Evolutionary conservation across 1,140 invertebrate genomes (phyloP), one percentile per base, ranked within the genome.

Genomic region (Heliothis virescens): DNA sequence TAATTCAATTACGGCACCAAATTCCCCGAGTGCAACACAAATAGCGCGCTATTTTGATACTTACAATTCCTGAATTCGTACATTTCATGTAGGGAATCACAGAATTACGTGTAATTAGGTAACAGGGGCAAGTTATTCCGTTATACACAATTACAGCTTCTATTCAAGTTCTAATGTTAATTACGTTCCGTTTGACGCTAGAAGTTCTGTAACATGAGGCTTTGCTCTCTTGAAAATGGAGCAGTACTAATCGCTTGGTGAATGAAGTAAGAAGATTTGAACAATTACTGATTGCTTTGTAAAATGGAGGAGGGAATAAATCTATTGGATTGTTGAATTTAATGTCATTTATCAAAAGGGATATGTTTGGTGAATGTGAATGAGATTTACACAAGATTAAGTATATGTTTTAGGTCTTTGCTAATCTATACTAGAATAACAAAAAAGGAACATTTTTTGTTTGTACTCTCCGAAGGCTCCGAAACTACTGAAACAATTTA

Each of bases 141-240:
- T 47, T 65, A 47, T 47, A 34, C 41, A 47, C 29, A 65, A 65
- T 65, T 65, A 65, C 34, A 10, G 62, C 13, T 65, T 47, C 62
- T 65, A 65, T 65, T 65, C 34, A 65, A 65, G 15, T 65, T 65
- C 41, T 47, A 34, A 65, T 65, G 34, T 18, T 65, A 41, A 65
- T 65, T 65, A 65, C 12, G 34, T 65, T 16, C 34, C 34, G 47
- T 65, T 65, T 65, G 34, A 47, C 34, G 62, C 29, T 11, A 16
- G 34, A 47, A 47, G 7, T 65, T 65, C 26, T 34, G 13, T 62
- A 34, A 9, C 13, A 16, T 21, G 7, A 11, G 10, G 15, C 10
- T 59, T 21, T 9, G 15, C 53, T 41, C 60, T n/a, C 60, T 34
- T 63, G 26, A n/a, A 41, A 5, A 41, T 63, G 7, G 59, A 13